Percentiles rank a stretch among this genome's conserved stretches.
Conservation (phyloP, 2,888 invertebrate species). For the Podotricha telesiphe region DNA sequence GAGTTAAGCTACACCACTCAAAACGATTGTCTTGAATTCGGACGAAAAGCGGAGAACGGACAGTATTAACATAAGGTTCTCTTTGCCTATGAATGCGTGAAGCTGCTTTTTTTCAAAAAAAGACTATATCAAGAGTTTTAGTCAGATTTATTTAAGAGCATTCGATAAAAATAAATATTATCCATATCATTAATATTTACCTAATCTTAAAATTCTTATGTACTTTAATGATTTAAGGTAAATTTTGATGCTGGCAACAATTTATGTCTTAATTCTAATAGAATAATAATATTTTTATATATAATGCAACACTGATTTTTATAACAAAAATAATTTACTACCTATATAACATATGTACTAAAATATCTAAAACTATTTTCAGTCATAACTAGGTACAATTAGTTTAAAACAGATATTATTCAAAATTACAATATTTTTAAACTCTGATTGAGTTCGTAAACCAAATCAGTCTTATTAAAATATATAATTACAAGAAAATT, state of each 20-base stretch:
- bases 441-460: conserved; percentile 59
- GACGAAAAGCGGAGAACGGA: no score
- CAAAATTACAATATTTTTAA: conserved; percentile 41
- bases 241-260: conserved; percentile 17
- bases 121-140: background rate
- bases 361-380: conserved; percentile 32
- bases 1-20: no score
- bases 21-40: no score
- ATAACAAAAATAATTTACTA: conserved; percentile 46
- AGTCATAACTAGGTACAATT: conserved; percentile 34
- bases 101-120: background rate
- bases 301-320: conserved; percentile 26
- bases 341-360: conserved; percentile 25
- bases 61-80: no score
- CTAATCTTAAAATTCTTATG: conserved; percentile 18
- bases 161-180: background rate
- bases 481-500: conserved; percentile 10
- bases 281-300: conserved; percentile 15
- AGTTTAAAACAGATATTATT: conserved; percentile 43
- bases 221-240: conserved; percentile 13
- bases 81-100: no score
- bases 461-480: conserved; percentile 62
- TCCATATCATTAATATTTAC: background rate
- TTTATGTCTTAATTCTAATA: background rate
- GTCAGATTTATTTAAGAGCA: no score